Conservation (phyloP, 1,140 invertebrate species). For the Hypothenemus hampei region DNA sequence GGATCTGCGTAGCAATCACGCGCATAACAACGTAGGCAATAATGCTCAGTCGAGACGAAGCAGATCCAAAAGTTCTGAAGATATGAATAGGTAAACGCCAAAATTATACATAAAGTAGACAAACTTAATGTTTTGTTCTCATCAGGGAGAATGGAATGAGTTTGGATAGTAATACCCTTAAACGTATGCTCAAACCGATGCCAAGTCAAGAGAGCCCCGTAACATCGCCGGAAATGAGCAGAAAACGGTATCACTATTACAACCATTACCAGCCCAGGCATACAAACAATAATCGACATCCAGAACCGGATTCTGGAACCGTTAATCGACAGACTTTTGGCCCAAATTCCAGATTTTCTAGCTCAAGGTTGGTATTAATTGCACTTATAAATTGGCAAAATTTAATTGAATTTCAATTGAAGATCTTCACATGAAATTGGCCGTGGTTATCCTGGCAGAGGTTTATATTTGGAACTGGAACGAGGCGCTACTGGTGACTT, state of each 20-base stretch:
- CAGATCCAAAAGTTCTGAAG: constrained; percentile 85
- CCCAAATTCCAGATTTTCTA: constrained; percentile 43
- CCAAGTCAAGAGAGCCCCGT: constrained; percentile 80
- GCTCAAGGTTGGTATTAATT: constrained; percentile 40
- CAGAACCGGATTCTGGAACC: constrained; percentile 49
- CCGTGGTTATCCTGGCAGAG: constrained; percentile 56
- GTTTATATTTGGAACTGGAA: constrained; percentile 81
- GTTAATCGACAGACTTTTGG: constrained; percentile 42
- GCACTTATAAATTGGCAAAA: neutral
- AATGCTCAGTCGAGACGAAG: constrained; percentile 53
- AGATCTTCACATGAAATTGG: constrained; percentile 63
- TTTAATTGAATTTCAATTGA: constrained; percentile 7
- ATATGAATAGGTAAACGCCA: constrained; percentile 64
- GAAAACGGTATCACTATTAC: constrained; percentile 62
- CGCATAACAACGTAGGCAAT: constrained; percentile 66
- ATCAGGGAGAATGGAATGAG: constrained; percentile 46
- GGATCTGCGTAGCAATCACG: constrained; percentile 53
- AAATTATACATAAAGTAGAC: neutral
- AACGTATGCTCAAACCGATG: constrained; percentile 91
- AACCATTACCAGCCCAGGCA: constrained; percentile 51
- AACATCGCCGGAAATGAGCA: constrained; percentile 81
- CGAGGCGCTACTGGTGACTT: constrained; percentile 61
- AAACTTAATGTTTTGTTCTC: neutral
- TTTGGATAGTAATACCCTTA: constrained; percentile 73
- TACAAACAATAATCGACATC: constrained; percentile 52